phyloP scores from a whole-genome alignment of 2,113 vertebrate genomes.

The Grammomys dolichurus region DNA sequence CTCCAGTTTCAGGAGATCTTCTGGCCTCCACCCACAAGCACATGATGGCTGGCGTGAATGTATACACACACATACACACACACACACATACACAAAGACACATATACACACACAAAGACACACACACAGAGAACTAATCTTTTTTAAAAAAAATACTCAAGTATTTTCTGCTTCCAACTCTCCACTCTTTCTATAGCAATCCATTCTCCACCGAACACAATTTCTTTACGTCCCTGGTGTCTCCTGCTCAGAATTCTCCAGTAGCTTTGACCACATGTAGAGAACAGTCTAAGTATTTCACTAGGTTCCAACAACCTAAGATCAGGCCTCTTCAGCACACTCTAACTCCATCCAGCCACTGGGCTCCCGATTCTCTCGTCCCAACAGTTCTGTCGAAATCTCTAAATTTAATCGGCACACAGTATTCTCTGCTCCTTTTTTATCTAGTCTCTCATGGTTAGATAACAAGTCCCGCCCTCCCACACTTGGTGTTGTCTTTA shows the following conservation, averaged over 20 bases:
- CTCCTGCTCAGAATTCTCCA: not conserved
- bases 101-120: too few relatives aligned
- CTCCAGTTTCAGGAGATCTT: not conserved
- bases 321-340: not conserved
- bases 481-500: not conserved
- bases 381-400: not conserved
- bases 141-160: not conserved
- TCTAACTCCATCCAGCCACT: not conserved
- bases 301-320: not conserved
- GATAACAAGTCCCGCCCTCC: not conserved
- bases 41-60: not conserved
- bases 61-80: not conserved
- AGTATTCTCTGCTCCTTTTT: not conserved
- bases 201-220: not conserved
- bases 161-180: not conserved
- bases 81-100: too few relatives aligned
- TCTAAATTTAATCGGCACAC: not conserved
- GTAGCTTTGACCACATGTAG: not conserved
- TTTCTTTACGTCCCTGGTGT: not conserved
- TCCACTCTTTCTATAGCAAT: not conserved
- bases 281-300: not conserved
- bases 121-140: too few relatives aligned
- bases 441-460: too few relatives aligned
- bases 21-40: not conserved
- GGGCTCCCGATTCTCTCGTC: not conserved